A percentile compares a stretch with the other conserved stretches of the same genome.
These are phyloP conservation scores for Drosophila mimica DNA, from an alignment of 2,888 invertebrate species.

Conservation along the genomic window DNA sequence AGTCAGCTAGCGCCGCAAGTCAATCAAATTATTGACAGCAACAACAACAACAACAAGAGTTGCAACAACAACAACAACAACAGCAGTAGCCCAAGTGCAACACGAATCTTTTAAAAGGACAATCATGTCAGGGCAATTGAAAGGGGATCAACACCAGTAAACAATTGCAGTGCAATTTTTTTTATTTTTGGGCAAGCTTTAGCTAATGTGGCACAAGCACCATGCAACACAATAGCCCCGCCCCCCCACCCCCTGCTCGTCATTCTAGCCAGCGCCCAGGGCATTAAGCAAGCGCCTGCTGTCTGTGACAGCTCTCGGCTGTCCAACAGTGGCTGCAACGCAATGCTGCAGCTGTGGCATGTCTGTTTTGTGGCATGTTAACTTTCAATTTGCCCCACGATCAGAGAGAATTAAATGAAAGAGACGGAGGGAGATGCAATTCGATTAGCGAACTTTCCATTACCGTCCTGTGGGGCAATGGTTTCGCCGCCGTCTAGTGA, in stretches of 20 bases:
- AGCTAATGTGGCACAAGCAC: slow-evolving; percentile 62
- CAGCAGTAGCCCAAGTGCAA: slow-evolving; percentile 48
- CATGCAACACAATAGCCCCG: not conserved
- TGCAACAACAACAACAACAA: slow-evolving; percentile 28
- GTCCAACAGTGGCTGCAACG: slow-evolving; percentile 31
- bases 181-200: slow-evolving; percentile 25
- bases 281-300: slow-evolving; percentile 10
- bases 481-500: slow-evolving; percentile 54
- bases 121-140: slow-evolving; percentile 71
- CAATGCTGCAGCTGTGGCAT: slow-evolving; percentile 15
- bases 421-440: not conserved
- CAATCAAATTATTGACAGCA: slow-evolving; percentile 78
- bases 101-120: slow-evolving; percentile 71
- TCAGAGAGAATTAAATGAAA: slow-evolving; percentile 15
- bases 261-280: slow-evolving; percentile 13
- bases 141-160: slow-evolving; percentile 40
- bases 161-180: slow-evolving; percentile 41
- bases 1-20: slow-evolving; percentile 67
- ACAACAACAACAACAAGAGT: slow-evolving; percentile 20
- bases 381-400: slow-evolving; percentile 70
- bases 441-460: slow-evolving; percentile 53
- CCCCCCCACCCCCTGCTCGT: not conserved
- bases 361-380: slow-evolving; percentile 63
- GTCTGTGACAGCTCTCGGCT: slow-evolving; percentile 65
- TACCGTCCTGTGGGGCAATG: slow-evolving; percentile 35